Base-by-base conservation (phyloP, 2,113 vertebrate species). In the Stictonetta naevosa region DNA sequence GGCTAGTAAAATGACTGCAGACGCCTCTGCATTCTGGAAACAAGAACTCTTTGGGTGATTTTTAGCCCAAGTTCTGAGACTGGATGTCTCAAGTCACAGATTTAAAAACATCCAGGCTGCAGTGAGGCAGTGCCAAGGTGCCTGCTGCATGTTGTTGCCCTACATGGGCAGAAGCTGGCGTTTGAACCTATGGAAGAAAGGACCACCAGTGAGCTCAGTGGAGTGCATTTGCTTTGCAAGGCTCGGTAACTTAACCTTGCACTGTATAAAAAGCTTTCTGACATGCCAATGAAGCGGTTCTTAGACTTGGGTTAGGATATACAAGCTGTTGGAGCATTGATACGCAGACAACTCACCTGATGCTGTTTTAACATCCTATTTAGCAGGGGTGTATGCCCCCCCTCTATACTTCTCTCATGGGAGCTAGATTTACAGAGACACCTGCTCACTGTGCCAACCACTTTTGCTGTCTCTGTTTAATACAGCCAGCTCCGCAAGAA, bases 271-370 rank as follows among this genome's bases (percentile, higher is more conserved):
- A 52, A 56, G n/a, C 21, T n/a, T 85, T n/a, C 75, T n/a, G 22
- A 60, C 38, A 48, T 67, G 31, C 8, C 44, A 85, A 53, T 12
- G 31, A 42, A 71, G 22, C 40, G n/a, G 20, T 31, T 60, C 21
- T 71, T 53, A 62, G 64, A n/a, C 22, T 3, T 60, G 63, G 20
- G 34, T 21, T 18, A 17, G 31, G 19, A 20, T 20, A 26, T 3
- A 1, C 0, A 4, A 72, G 40, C 13, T 17, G 13, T 44, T 50
- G 33, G 71, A 50, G 40, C 38, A 73, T 46, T 1, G 5, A 44
- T n/a, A 29, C 0, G 1, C 40, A 52, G 76, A 17, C 38, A 82
- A 3, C 16, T 42, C 60, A 40, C 33, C 53, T 29, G 31, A 53
- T 42, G 42, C 11, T 64, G 8, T 40, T 2, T 0, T 17, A 52